Conservation (phyloP, 2,113 vertebrate genomes). For the Nyctereutes procyonoides region DNA sequence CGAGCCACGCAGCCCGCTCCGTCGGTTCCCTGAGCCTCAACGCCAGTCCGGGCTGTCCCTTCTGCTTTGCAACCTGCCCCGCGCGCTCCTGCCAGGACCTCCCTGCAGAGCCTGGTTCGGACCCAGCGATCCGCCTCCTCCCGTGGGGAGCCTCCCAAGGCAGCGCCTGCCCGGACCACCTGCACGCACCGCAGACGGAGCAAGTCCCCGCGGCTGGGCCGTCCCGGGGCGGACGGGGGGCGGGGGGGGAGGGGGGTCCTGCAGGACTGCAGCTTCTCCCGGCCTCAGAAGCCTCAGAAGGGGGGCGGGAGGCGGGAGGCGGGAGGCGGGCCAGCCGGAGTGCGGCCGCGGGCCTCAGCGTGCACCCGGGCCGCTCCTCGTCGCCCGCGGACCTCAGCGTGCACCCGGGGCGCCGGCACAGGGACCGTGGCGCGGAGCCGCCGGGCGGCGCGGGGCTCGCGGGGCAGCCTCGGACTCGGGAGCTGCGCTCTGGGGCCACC, state of each 20-base stretch:
- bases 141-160: background rate
- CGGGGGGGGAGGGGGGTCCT: background rate
- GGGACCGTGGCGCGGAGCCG: background rate
- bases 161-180: background rate
- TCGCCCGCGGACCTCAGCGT: background rate
- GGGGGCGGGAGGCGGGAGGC: background rate
- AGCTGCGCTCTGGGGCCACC: slow-evolving; percentile 60
- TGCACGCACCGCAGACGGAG: background rate
- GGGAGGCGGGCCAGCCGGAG: rapidly evolving
- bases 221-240: background rate
- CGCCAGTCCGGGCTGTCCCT: background rate
- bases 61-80: background rate
- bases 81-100: background rate
- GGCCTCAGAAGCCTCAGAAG: background rate
- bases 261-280: background rate
- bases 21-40: background rate
- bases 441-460: background rate
- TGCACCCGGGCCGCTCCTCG: background rate
- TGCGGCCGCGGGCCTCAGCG: background rate
- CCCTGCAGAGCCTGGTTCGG: background rate
- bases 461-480: rapidly evolving
- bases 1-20: background rate
- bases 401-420: rapidly evolving
- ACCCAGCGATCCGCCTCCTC: background rate
- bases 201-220: background rate